phyloP scores from a whole-genome alignment of 2,113 vertebrate genomes.

The Benitochromis conjunctus region DNA sequence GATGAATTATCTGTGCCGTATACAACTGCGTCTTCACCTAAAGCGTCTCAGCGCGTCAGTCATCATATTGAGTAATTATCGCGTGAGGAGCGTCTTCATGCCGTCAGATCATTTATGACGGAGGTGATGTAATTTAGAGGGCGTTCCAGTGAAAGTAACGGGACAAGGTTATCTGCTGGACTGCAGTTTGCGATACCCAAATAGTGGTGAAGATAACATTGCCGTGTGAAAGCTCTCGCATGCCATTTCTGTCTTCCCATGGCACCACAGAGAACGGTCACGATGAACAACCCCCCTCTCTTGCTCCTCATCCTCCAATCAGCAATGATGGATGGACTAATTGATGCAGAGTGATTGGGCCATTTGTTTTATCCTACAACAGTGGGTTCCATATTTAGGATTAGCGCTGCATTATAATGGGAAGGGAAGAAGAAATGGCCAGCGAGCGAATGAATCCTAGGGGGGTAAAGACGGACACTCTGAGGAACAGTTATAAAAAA shows the following conservation, averaged over 20 bases:
- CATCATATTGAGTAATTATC: not conserved
- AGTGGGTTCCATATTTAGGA: slow-evolving; percentile 64
- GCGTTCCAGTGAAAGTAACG: slow-evolving; percentile 11
- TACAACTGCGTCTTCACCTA: not conserved
- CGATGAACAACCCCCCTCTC: not conserved
- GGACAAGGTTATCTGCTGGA: slow-evolving; percentile 36
- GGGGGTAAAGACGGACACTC: not conserved
- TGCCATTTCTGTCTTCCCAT: slow-evolving; percentile 6
- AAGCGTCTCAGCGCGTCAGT: not conserved
- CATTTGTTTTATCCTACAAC: slow-evolving; percentile 68
- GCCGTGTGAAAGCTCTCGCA: slow-evolving; percentile 8
- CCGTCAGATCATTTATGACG: not conserved
- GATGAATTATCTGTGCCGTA: not conserved
- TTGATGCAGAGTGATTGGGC: slow-evolving; percentile 71
- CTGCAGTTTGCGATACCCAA: not conserved
- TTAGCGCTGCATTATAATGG: slow-evolving; percentile 41
- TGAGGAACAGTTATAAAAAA: not conserved
- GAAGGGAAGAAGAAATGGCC: slow-evolving; percentile 16
- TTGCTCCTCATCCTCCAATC: slow-evolving; percentile 33
- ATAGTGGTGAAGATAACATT: slow-evolving; percentile 35
- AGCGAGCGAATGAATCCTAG: not conserved
- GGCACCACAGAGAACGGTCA: slow-evolving; percentile 19
- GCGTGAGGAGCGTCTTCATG: not conserved
- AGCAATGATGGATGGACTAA: slow-evolving; percentile 75
- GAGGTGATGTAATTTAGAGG: slow-evolving; percentile 16